Evolutionary conservation across 1,140 invertebrate species (phyloP), one percentile per base, ranked within the genome.

Genomic region (Hydropsyche tenuis): DNA sequence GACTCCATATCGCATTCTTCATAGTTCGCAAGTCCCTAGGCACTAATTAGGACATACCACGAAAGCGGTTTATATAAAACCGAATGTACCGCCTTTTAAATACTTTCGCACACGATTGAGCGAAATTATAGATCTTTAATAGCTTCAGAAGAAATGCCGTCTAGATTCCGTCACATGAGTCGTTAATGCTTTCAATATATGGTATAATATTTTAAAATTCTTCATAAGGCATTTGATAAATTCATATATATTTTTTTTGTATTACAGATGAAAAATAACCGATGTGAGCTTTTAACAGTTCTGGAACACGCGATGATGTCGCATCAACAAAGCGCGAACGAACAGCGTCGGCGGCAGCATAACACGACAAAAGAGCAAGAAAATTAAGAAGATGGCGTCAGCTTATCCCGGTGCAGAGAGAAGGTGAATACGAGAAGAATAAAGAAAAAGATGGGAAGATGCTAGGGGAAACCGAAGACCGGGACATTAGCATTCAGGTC

Each of bases 401-500:
- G 72, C 25, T 23, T 60, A 25, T 48, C 66, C 22, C 6, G 48
- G 23, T 6, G 37, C 9, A 20, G 45, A 70, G 69, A 60, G 51
- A 70, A 62, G 53, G 53, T 48, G 69, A 22, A 37, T 9, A 37
- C 30, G 9, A 37, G 30, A 37, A 37, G 30, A 37, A 37, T 37
- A 37, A 37, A 37, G 30, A 37, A 60, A 18, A 6, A 64, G 37
- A 69, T 14, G 42, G 16, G 45, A 51, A 69, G 43, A 69, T 60
- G 51, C 30, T 48, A 56, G 66, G 73, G 63, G 63, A 53, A 65
- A 25, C 6, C 14, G 56, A 60, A 60, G 56, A 25, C 22, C 56
- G 20, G 51, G 48, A 48, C 70, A 77, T 77, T 77, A 77, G 73
- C 69, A 77, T 77, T 74, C 75, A 72, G 64, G 51, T 69, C 72